Conservation (phyloP, 2,113 vertebrate genomes). For the Meleagris gallopavo region DNA sequence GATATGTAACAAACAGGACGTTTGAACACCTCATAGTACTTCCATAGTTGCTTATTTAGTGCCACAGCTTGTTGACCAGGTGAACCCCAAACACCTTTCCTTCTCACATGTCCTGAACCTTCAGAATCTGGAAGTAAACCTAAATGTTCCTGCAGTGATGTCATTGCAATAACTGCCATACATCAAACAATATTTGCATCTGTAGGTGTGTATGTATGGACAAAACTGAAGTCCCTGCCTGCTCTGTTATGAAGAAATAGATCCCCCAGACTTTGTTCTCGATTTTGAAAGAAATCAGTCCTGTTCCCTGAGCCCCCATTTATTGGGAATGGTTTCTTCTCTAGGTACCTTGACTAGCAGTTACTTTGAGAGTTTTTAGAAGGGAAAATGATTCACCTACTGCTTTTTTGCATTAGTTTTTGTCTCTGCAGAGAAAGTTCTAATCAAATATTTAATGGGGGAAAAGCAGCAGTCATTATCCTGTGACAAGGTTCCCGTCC, state of each 20-base stretch:
- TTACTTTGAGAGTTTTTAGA: neutral
- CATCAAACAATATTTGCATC: neutral
- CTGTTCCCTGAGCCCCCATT: neutral
- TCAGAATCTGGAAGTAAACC: neutral
- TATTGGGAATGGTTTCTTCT: neutral
- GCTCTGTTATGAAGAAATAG: neutral
- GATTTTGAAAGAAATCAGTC: neutral
- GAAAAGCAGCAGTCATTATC: conserved; percentile 11
- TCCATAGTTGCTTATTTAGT: neutral
- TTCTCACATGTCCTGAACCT: neutral
- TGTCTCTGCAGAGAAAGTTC: conserved; percentile 33
- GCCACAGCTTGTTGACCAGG: neutral
- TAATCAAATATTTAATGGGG: conserved; percentile 26
- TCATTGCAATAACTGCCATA: neutral
- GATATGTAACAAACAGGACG: neutral
- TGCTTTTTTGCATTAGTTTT: neutral
- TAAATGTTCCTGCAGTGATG: neutral
- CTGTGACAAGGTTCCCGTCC: conserved; percentile 24
- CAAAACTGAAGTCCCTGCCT: neutral
- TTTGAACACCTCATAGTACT: neutral
- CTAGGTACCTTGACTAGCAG: neutral
- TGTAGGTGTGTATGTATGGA: neutral
- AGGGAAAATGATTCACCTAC: neutral
- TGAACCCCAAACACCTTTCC: neutral
- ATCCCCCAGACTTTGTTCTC: neutral